Conservation (phyloP, 2,888 invertebrate species). For the Watsonalla cultraria region DNA sequence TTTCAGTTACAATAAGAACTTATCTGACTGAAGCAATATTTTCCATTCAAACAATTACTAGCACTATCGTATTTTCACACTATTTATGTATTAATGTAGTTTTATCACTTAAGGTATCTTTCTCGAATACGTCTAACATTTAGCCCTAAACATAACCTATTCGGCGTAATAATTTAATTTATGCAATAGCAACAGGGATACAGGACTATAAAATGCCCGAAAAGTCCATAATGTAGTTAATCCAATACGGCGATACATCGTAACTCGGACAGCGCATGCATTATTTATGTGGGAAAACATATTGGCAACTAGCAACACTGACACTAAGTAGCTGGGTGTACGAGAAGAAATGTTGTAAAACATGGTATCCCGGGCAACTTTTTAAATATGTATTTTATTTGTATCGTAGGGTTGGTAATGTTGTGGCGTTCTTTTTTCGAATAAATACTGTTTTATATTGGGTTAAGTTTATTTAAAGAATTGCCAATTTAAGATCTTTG, state of each 20-base stretch:
- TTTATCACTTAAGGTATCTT: no score
- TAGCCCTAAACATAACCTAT: background rate
- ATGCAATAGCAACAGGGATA: background rate
- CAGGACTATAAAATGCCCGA: constrained; percentile 10
- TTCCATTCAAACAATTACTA: no score
- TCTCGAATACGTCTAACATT: no score
- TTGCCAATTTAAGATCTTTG: no score
- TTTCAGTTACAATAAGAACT: no score
- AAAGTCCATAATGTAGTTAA: constrained; percentile 25
- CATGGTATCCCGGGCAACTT: background rate
- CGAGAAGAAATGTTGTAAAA: constrained; percentile 2
- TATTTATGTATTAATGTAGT: no score
- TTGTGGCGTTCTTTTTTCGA: no score
- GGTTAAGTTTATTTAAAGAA: no score
- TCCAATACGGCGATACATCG: constrained; percentile 22
- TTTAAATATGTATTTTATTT: background rate
- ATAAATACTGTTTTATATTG: no score
- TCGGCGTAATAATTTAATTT: background rate
- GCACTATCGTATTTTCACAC: no score
- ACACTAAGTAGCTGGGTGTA: background rate
- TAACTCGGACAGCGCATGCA: constrained; percentile 19
- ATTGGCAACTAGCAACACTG: constrained; percentile 19
- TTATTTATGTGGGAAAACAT: constrained; percentile 31
- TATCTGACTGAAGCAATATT: no score
- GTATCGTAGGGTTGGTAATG: no score